A percentile compares a stretch with the other conserved stretches of the same genome.
phyloP scores from a whole-genome alignment of 1,140 invertebrate species.

The Manduca sexta region DNA sequence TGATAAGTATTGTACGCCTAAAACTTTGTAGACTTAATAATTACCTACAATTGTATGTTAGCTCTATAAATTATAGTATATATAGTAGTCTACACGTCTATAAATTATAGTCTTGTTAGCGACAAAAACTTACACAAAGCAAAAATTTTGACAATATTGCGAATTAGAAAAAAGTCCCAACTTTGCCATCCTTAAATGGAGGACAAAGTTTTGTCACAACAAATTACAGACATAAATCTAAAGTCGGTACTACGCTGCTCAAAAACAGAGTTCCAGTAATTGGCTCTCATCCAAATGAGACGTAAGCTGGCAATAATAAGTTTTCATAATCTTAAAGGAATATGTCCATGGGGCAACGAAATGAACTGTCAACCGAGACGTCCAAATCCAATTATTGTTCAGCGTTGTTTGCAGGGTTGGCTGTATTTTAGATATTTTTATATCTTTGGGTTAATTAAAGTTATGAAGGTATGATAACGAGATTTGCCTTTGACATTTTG shows the following conservation, averaged over 20 bases:
- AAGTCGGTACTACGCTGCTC: neutral
- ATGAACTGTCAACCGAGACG: slow-evolving; percentile 63
- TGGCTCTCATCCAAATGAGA: slow-evolving; percentile 57
- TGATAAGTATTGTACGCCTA: too few relatives aligned
- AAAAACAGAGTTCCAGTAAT: slow-evolving; percentile 35
- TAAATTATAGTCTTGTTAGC: too few relatives aligned
- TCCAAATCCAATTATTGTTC: slow-evolving; percentile 62
- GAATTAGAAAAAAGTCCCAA: neutral
- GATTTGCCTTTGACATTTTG: neutral
- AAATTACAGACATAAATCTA: slow-evolving; percentile 4
- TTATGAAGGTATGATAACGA: neutral
- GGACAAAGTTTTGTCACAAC: neutral
- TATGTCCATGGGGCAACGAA: slow-evolving; percentile 52
- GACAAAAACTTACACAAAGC: too few relatives aligned
- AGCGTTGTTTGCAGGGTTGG: slow-evolving; percentile 13
- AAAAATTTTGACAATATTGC: too few relatives aligned
- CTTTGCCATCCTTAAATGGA: slow-evolving; percentile 1
- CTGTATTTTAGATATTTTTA: neutral
- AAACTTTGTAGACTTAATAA: too few relatives aligned
- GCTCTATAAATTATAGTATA: too few relatives aligned
- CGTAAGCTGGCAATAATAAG: slow-evolving; percentile 43
- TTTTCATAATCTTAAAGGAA: slow-evolving; percentile 61
- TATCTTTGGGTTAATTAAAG: neutral
- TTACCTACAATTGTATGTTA: too few relatives aligned
- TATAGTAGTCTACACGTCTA: too few relatives aligned